Evolutionary conservation across 1,140 invertebrate genomes (phyloP).

Genomic region (Eurytemora carolleeae): DNA sequence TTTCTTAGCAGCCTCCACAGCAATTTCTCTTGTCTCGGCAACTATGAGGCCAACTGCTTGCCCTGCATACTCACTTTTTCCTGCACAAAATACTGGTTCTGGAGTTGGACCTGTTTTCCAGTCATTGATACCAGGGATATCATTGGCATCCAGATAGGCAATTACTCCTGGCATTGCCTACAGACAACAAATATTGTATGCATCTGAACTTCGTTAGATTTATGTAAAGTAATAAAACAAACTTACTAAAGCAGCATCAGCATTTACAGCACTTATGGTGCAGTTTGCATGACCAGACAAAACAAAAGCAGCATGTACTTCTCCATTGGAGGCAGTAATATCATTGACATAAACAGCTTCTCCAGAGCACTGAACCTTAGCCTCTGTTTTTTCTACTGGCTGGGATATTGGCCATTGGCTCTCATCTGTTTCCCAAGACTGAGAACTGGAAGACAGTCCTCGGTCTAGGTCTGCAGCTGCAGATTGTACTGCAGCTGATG

Average conservation of each 20-base stretch:
- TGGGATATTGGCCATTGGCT: slow-evolving; percentile 55
- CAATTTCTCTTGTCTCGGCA: slow-evolving; percentile 25
- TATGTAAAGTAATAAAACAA: neutral
- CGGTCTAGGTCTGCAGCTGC: slow-evolving; percentile 30
- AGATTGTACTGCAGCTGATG: slow-evolving; percentile 13
- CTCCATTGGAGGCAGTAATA: slow-evolving; percentile 23
- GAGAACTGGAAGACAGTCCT: slow-evolving; percentile 44
- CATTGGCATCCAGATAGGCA: slow-evolving; percentile 25
- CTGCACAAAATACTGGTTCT: slow-evolving; percentile 28
- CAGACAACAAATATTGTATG: neutral
- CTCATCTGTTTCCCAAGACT: slow-evolving; percentile 47
- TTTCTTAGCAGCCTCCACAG: slow-evolving; percentile 24
- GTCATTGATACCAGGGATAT: slow-evolving; percentile 26
- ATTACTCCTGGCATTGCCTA: slow-evolving; percentile 24
- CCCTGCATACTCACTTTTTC: slow-evolving; percentile 36
- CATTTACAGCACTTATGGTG: slow-evolving; percentile 21
- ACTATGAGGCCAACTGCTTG: slow-evolving; percentile 29
- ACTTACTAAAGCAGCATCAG: slow-evolving; percentile 23
- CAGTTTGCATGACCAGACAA: slow-evolving; percentile 25
- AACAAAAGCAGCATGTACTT: slow-evolving; percentile 29
- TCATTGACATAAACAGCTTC: slow-evolving; percentile 32
- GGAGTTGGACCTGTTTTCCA: neutral
- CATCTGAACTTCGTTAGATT: neutral
- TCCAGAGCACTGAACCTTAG: slow-evolving; percentile 44
- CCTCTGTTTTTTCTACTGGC: slow-evolving; percentile 52